These are phyloP conservation scores for Caenorhabditis sp. DNA, from an alignment of 2,888 invertebrate genomes.

Conservation along the genomic window DNA sequence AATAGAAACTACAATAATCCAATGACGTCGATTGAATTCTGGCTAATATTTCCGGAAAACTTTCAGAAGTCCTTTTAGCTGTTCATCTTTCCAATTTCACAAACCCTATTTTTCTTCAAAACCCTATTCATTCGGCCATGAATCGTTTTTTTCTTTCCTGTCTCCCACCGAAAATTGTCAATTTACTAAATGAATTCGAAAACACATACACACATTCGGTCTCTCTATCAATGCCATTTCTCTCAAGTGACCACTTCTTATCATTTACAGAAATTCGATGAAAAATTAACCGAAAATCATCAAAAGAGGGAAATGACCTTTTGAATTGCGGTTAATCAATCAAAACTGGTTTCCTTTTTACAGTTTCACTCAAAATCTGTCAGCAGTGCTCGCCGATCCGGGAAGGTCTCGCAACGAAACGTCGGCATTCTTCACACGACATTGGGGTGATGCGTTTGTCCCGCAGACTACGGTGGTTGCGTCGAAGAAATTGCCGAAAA, in stretches of 20 bases:
- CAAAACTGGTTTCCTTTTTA: slow-evolving; percentile 25
- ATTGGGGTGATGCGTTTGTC: slow-evolving; percentile 94
- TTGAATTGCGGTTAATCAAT: not conserved
- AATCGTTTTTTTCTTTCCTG: too few species aligned
- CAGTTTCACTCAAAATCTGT: slow-evolving; percentile 69
- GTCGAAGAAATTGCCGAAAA: slow-evolving; percentile 80
- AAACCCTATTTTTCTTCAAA: too few species aligned
- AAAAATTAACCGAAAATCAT: not conserved
- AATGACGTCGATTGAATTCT: too few species aligned
- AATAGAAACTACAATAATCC: too few species aligned
- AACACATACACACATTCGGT: not conserved
- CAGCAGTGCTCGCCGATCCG: slow-evolving; percentile 67
- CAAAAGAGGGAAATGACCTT: not conserved
- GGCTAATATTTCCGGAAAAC: too few species aligned
- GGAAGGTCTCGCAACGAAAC: slow-evolving; percentile 82
- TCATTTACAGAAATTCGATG: not conserved
- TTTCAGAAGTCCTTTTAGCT: too few species aligned
- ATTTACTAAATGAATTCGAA: not conserved
- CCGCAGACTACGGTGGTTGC: slow-evolving; percentile 81
- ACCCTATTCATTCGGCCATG: too few species aligned
- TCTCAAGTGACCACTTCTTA: not conserved
- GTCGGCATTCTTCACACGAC: slow-evolving; percentile 90
- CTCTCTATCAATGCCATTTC: slow-evolving; percentile 1
- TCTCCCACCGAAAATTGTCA: not conserved
- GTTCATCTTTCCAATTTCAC: too few species aligned